These are phyloP conservation scores for Dromius quadrimaculatus DNA, from an alignment of 2,888 invertebrate genomes.

Conservation along the genomic window DNA sequence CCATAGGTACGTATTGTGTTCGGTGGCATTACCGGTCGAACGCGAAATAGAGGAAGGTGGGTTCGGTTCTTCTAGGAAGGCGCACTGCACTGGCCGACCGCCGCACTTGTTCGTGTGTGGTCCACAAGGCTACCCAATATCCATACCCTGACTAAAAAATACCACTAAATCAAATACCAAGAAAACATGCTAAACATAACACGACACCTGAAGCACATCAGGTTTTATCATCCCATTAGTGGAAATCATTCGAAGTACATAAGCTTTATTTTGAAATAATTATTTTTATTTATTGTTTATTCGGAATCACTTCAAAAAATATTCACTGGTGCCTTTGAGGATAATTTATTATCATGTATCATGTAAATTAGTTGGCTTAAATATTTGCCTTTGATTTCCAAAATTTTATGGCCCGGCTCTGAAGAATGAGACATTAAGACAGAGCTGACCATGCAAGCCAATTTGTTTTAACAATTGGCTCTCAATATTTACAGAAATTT, in stretches of 20 bases:
- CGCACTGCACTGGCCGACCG: conserved; percentile 15
- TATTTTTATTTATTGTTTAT: too few species aligned
- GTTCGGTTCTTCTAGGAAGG: conserved; percentile 30
- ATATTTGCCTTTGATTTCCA: neutral
- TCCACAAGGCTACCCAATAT: conserved; percentile 19
- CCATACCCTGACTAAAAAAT: too few species aligned
- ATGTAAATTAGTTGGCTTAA: too few species aligned
- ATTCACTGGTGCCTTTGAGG: too few species aligned
- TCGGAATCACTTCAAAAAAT: too few species aligned
- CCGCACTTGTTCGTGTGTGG: conserved; percentile 32
- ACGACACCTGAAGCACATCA: too few species aligned
- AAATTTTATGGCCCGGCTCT: neutral
- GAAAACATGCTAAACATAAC: too few species aligned
- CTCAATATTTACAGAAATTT: too few species aligned
- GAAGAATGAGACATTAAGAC: conserved; percentile 1
- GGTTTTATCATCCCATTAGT: too few species aligned
- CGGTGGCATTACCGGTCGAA: conserved; percentile 32
- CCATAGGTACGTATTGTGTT: conserved; percentile 30
- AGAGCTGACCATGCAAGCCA: conserved; percentile 5
- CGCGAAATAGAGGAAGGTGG: conserved; percentile 9
- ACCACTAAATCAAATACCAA: neutral
- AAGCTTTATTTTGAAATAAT: too few species aligned
- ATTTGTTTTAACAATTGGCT: neutral
- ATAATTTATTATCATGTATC: too few species aligned
- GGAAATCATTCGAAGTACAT: too few species aligned